Percentiles rank a stretch among this genome's conserved stretches.
These are phyloP conservation scores for Hirundo rustica DNA, from an alignment of 2,797 vertebrate genomes.

Conservation along the genomic window DNA sequence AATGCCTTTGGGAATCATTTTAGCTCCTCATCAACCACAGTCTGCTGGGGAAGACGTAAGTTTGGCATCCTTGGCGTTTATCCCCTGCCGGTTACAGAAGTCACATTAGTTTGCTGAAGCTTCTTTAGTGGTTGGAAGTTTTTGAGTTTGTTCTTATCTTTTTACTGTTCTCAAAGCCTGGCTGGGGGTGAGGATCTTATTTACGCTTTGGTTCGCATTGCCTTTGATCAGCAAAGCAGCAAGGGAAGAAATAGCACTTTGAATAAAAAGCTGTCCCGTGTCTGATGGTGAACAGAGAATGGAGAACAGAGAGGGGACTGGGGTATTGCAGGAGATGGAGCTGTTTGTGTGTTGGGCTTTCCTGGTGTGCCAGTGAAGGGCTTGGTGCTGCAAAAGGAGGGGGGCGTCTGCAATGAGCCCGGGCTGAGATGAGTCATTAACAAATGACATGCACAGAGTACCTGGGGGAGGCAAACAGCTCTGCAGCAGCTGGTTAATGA, in stretches of 20 bases:
- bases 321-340: background rate
- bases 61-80: background rate
- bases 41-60: background rate
- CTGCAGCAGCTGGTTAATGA: conserved; percentile 69
- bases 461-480: conserved; percentile 64
- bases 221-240: conserved; percentile 27
- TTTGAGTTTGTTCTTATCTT: background rate
- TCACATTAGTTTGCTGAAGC: background rate
- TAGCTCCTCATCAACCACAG: background rate
- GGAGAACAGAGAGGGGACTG: background rate
- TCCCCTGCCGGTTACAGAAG: background rate
- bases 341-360: background rate
- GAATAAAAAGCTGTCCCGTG: background rate
- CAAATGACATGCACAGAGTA: conserved; percentile 60
- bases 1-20: background rate
- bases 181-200: conserved; percentile 6
- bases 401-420: conserved; percentile 20
- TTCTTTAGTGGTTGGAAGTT: conserved; percentile 10
- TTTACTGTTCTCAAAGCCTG: conserved; percentile 18
- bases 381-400: background rate
- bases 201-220: background rate
- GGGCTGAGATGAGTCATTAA: conserved; percentile 62
- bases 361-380: background rate
- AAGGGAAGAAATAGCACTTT: background rate
- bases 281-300: background rate